phyloP scores from a whole-genome alignment of 2,797 vertebrate genomes.

The Artibeus lituratus region DNA sequence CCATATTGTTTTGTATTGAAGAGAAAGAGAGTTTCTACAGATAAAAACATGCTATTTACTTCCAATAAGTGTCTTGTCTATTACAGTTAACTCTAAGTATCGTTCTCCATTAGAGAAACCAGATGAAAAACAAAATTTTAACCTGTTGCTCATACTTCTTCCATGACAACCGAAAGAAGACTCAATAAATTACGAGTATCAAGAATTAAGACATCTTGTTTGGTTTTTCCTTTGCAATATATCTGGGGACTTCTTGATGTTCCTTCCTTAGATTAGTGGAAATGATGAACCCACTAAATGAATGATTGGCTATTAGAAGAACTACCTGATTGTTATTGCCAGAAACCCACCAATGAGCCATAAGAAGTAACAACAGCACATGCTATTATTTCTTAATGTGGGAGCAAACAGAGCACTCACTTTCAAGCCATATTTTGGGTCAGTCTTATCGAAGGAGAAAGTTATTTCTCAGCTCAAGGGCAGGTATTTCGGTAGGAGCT shows the following conservation, averaged over 20 bases:
- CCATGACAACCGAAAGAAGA: not conserved
- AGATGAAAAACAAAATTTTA: constrained; percentile 21
- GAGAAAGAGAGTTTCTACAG: not conserved
- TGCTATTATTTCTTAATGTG: not conserved
- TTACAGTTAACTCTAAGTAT: constrained; percentile 8
- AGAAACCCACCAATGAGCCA: not conserved
- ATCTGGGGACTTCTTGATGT: not conserved
- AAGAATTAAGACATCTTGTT: constrained; percentile 19
- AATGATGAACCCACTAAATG: not conserved
- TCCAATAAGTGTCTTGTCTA: not conserved
- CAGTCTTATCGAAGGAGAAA: not conserved
- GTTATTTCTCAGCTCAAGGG: not conserved
- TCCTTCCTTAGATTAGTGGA: not conserved
- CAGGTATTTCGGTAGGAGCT: not conserved
- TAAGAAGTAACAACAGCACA: not conserved
- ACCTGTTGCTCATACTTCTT: not conserved
- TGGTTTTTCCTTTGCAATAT: not conserved
- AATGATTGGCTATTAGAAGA: not conserved
- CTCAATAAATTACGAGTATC: not conserved
- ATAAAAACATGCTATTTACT: constrained; percentile 12
- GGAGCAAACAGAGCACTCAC: not conserved
- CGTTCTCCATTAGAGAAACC: not conserved
- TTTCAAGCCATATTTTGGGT: not conserved
- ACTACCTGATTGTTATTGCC: not conserved
- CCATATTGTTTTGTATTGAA: not conserved